These are phyloP conservation scores for Gonocerus acuteangulatus DNA, from an alignment of 2,888 invertebrate species.

Conservation along the genomic window DNA sequence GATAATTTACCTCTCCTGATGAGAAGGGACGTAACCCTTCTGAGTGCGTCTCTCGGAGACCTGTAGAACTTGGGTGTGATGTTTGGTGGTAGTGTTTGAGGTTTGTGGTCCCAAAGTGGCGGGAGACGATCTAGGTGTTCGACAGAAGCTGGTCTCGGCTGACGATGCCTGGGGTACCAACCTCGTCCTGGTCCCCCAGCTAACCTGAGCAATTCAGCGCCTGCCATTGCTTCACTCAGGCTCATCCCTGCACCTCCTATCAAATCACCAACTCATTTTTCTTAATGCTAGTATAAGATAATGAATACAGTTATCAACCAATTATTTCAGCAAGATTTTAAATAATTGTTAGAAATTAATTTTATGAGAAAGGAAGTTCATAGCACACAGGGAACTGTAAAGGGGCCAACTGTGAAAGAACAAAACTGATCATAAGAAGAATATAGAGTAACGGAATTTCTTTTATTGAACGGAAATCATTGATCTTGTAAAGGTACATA, in stretches of 20 bases:
- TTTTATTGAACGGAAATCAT: no score
- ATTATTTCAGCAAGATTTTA: no score
- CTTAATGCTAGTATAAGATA: no score
- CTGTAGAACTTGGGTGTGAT: slow-evolving; percentile 83
- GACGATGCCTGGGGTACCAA: slow-evolving; percentile 56
- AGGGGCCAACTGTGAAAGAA: no score
- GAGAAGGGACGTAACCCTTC: slow-evolving; percentile 80
- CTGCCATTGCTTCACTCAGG: slow-evolving; percentile 51
- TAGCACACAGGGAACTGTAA: no score
- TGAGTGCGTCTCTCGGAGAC: slow-evolving; percentile 75
- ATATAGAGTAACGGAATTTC: no score
- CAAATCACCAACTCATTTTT: not conserved
- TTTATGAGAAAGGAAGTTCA: no score
- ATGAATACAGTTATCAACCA: no score
- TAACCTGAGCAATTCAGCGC: slow-evolving; percentile 70
- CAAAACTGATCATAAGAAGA: no score
- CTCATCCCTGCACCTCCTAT: slow-evolving; percentile 41
- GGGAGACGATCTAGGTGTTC: slow-evolving; percentile 72
- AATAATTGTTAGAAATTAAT: no score
- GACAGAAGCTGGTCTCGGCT: slow-evolving; percentile 69
- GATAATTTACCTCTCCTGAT: slow-evolving; percentile 77
- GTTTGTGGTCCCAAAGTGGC: slow-evolving; percentile 52
- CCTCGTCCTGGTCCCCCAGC: slow-evolving; percentile 75
- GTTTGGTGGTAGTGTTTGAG: slow-evolving; percentile 79
- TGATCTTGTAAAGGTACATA: no score